phyloP scores from a whole-genome alignment of 2,888 invertebrate species.

The Pseudococcus jackbeardsleyi region DNA sequence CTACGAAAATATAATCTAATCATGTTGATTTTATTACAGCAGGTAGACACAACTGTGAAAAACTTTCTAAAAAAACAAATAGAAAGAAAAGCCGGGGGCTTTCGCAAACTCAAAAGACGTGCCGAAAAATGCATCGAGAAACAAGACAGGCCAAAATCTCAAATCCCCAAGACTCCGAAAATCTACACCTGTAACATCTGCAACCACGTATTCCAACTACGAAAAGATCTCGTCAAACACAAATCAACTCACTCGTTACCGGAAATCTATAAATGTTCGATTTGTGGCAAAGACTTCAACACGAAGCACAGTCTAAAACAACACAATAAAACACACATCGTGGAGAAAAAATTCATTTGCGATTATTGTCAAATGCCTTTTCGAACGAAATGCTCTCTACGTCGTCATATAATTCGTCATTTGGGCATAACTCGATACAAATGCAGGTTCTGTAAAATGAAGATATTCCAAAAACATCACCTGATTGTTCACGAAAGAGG shows the following conservation, averaged over 20 bases:
- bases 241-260: neutral
- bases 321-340: constrained; percentile 8
- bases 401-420: constrained; percentile 52
- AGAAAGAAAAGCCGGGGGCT: constrained; percentile 14
- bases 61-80: constrained; percentile 44
- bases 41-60: neutral
- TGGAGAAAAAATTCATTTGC: constrained; percentile 27
- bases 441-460: constrained; percentile 58
- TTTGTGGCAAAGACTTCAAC: constrained; percentile 23
- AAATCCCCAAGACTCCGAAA: neutral
- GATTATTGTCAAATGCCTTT: constrained; percentile 43
- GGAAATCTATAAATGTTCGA: neutral
- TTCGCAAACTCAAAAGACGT: constrained; percentile 18
- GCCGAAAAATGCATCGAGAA: neutral
- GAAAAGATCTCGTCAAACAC: neutral
- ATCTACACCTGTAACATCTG: constrained; percentile 45
- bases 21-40: neutral
- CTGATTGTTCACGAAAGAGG: constrained; percentile 39
- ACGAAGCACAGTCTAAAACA: neutral
- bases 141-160: neutral
- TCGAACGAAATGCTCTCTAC: constrained; percentile 34
- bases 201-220: neutral
- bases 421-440: constrained; percentile 51
- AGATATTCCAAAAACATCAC: constrained; percentile 55
- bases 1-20: neutral